Conservation (phyloP, 2,797 vertebrate species). For the Leptoclinus maculatus region DNA sequence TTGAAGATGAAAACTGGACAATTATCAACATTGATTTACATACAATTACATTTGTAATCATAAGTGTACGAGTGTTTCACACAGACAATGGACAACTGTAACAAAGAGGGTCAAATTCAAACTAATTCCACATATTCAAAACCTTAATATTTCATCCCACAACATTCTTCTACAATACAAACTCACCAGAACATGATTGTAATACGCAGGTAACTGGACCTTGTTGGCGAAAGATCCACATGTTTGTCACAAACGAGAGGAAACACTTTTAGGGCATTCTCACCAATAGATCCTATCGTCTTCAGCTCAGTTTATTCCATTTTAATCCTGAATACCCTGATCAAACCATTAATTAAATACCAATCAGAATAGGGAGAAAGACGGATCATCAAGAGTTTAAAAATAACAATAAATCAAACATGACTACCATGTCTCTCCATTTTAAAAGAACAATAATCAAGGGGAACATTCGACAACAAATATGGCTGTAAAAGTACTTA, state of each 20-base stretch:
- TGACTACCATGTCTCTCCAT: conserved; percentile 47
- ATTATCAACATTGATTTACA: conserved; percentile 67
- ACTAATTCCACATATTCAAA: conserved; percentile 51
- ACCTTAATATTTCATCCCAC: conserved; percentile 33
- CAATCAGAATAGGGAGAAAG: conserved; percentile 36
- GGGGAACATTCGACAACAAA: conserved; percentile 55
- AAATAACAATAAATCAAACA: conserved; percentile 54
- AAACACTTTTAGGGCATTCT: conserved; percentile 31
- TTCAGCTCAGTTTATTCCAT: conserved; percentile 57
- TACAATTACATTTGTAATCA: conserved; percentile 59
- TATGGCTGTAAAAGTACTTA: conserved; percentile 78
- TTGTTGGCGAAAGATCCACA: conserved; percentile 29
- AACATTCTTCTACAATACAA: conserved; percentile 40
- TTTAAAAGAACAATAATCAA: conserved; percentile 62
- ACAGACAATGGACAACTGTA: conserved; percentile 39
- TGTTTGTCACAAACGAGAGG: conserved; percentile 20
- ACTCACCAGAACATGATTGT: conserved; percentile 48
- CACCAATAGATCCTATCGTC: conserved; percentile 22
- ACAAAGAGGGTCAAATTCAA: conserved; percentile 44
- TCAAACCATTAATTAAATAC: conserved; percentile 67
- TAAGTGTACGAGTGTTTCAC: conserved; percentile 42
- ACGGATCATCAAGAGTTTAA: conserved; percentile 38
- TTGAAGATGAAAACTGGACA: conserved; percentile 58
- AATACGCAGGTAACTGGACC: conserved; percentile 28
- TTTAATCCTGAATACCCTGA: conserved; percentile 76